phyloP scores from a whole-genome alignment of 2,888 invertebrate genomes.

The Linnaemya tessellans region DNA sequence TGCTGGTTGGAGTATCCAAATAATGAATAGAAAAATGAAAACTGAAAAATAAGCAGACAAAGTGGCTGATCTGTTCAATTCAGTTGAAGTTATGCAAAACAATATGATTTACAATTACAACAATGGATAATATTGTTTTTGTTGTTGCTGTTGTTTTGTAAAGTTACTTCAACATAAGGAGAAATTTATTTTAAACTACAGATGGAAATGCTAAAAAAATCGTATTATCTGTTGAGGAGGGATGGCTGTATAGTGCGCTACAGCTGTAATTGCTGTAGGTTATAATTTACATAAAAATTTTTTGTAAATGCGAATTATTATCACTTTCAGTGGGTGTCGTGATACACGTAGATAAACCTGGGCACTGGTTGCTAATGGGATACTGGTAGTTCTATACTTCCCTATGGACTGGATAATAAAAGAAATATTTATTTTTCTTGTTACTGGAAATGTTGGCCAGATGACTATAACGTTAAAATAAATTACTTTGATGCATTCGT shows the following conservation, averaged over 20 bases:
- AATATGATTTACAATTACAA: constrained; percentile 21
- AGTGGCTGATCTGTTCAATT: neutral
- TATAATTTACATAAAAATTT: too few relatives aligned
- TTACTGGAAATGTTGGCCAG: too few relatives aligned
- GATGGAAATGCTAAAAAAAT: neutral
- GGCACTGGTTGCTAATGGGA: too few relatives aligned
- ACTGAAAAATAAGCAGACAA: neutral
- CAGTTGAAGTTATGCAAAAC: constrained; percentile 44
- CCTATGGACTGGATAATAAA: too few relatives aligned
- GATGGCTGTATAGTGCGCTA: neutral
- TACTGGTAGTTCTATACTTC: too few relatives aligned
- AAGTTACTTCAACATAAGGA: neutral
- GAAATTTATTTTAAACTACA: neutral
- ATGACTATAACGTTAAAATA: too few relatives aligned
- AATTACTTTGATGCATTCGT: too few relatives aligned
- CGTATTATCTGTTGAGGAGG: neutral
- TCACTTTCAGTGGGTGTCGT: too few relatives aligned
- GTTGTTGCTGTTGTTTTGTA: neutral
- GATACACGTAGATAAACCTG: too few relatives aligned
- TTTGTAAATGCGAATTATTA: too few relatives aligned
- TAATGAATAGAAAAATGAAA: neutral
- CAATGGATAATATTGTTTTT: neutral
- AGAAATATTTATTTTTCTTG: too few relatives aligned
- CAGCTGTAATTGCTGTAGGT: neutral
- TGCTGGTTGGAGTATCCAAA: neutral